These are phyloP conservation scores for Plecotus auritus DNA, from an alignment of 2,113 vertebrate species.

Conservation along the genomic window DNA sequence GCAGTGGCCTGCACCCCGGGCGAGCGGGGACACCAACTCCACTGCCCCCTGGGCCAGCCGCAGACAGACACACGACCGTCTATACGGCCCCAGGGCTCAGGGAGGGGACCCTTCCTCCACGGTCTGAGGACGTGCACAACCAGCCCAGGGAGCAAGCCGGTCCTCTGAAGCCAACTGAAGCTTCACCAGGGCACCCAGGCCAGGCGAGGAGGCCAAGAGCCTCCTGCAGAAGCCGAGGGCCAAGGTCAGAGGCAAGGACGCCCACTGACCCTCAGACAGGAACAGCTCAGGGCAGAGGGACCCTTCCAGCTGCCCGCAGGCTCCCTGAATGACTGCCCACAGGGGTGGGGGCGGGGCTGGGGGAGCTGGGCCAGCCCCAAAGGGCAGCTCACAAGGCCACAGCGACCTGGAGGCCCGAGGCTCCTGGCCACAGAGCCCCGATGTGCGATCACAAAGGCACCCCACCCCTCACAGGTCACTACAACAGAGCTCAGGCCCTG, in stretches of 20 bases:
- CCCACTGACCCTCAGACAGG: not conserved
- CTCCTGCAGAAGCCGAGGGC: not conserved
- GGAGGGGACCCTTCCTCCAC: rapidly evolving
- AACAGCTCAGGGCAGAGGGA: too few species aligned
- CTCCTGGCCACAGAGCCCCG: too few species aligned
- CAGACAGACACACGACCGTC: not conserved
- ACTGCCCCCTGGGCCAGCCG: not conserved
- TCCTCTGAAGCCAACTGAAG: not conserved
- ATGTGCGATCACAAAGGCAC: not conserved
- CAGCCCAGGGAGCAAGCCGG: not conserved
- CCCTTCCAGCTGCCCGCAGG: not conserved
- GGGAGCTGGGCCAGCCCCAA: not conserved
- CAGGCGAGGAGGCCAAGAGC: rapidly evolving
- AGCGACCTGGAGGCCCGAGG: not conserved
- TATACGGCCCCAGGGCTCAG: rapidly evolving
- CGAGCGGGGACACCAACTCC: rapidly evolving
- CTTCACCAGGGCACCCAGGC: not conserved
- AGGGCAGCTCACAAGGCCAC: too few species aligned
- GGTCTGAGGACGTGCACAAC: not conserved
- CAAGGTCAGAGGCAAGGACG: rapidly evolving
- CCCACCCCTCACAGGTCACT: not conserved
- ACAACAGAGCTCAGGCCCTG: not conserved
- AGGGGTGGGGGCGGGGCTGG: rapidly evolving
- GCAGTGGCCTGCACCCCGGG: not conserved
- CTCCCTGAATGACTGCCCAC: too few species aligned